Conservation (phyloP, 2,888 invertebrate genomes). For the Ctena decussata region DNA sequence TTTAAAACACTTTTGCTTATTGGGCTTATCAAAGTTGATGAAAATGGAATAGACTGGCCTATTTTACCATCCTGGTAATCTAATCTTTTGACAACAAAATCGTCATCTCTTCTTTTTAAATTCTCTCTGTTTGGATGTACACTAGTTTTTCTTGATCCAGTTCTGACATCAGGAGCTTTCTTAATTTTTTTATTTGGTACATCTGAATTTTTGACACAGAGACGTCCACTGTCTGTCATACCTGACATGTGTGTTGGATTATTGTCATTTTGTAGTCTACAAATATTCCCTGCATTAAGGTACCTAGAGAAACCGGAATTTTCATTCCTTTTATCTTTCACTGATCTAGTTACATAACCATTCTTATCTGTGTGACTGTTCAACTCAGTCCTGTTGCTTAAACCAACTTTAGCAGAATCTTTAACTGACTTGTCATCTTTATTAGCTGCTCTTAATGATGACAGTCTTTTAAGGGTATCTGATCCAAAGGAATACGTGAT, state of each 20-base stretch:
- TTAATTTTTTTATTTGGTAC: not conserved
- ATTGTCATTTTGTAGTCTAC: slow-evolving; percentile 25
- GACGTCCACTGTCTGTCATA: not conserved
- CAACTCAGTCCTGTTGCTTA: not conserved
- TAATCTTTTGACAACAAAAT: not conserved
- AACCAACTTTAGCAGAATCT: not conserved
- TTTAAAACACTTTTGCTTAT: slow-evolving; percentile 55
- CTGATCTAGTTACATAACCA: slow-evolving; percentile 3
- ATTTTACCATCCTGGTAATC: slow-evolving; percentile 13
- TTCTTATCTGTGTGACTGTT: slow-evolving; percentile 32
- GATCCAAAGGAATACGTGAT: slow-evolving; percentile 47
- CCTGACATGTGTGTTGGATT: not conserved
- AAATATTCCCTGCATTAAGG: slow-evolving; percentile 49
- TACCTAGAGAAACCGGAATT: slow-evolving; percentile 44
- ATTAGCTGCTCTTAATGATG: not conserved
- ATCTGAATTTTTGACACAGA: not conserved
- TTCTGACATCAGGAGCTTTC: not conserved
- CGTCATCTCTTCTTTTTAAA: not conserved
- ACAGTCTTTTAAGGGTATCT: slow-evolving; percentile 11
- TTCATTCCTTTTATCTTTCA: not conserved
- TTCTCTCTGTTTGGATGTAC: not conserved
- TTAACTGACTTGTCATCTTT: not conserved
- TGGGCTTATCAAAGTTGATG: slow-evolving; percentile 39
- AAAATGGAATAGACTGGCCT: slow-evolving; percentile 52
- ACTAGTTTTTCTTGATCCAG: not conserved